Evolutionary conservation across 2,888 invertebrate genomes (phyloP).

Genomic region (Frankliniella intonsa): DNA sequence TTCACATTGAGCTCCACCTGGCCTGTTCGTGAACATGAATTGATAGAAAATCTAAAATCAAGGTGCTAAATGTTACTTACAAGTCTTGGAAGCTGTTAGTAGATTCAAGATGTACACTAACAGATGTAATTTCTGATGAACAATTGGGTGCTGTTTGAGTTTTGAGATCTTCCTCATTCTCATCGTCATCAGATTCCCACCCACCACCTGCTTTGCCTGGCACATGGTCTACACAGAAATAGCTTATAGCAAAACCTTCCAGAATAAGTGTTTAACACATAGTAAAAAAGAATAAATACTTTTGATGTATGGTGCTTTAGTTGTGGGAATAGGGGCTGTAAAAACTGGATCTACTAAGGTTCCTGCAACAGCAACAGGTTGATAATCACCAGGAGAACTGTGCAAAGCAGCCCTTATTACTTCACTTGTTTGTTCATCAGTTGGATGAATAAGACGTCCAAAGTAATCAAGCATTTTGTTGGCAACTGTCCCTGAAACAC

Average conservation of each 20-base stretch:
- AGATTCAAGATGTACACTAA: too few species aligned
- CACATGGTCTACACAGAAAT: conserved; percentile 36
- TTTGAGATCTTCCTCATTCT: background rate
- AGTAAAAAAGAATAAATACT: background rate
- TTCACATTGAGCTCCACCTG: too few species aligned
- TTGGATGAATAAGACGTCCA: conserved; percentile 33
- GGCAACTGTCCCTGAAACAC: conserved; percentile 34
- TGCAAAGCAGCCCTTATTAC: conserved; percentile 33
- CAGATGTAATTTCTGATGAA: background rate
- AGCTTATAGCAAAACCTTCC: background rate
- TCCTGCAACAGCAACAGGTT: conserved; percentile 32
- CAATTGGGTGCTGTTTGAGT: background rate
- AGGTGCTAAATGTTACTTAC: too few species aligned
- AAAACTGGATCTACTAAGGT: background rate
- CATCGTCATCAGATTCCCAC: background rate
- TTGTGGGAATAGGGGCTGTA: background rate
- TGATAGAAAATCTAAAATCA: too few species aligned
- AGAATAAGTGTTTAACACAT: background rate
- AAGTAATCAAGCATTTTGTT: conserved; percentile 35
- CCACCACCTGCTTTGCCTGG: conserved; percentile 39
- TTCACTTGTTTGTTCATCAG: conserved; percentile 33
- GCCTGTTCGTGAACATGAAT: too few species aligned
- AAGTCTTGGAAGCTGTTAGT: too few species aligned
- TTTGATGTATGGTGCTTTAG: background rate
- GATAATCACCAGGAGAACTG: conserved; percentile 35